Conservation (phyloP, 2,113 vertebrate species). For the Clupea harengus region DNA sequence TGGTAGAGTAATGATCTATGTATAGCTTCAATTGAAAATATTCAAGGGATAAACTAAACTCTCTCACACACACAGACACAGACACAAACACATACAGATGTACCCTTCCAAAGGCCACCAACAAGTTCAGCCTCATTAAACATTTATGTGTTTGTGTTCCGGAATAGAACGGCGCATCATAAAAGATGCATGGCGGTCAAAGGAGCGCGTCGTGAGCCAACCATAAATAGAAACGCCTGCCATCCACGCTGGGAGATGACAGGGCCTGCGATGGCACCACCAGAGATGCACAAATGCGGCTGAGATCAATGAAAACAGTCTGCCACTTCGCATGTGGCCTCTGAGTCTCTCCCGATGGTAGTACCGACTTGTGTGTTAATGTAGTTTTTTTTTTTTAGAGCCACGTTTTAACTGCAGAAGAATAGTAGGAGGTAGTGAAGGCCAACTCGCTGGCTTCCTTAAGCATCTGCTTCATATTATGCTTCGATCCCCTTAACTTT, state of each 20-base stretch:
- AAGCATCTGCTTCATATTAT: slow-evolving; percentile 1
- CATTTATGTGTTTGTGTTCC: slow-evolving; percentile 11
- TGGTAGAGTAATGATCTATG: background rate
- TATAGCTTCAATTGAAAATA: background rate
- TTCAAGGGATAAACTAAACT: background rate
- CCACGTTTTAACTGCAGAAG: background rate
- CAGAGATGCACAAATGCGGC: background rate
- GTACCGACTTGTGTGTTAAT: too few relatives aligned
- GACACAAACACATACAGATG: background rate
- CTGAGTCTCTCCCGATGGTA: background rate
- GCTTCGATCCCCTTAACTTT: background rate
- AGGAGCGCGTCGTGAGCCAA: background rate
- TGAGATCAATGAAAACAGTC: background rate
- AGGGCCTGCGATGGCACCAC: background rate
- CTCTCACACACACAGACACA: background rate
- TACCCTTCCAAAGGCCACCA: background rate
- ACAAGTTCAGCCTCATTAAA: slow-evolving; percentile 1
- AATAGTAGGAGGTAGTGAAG: background rate
- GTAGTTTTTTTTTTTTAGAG: background rate
- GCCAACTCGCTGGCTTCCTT: background rate
- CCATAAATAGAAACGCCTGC: background rate
- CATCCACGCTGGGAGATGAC: background rate
- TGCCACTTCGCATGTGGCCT: background rate
- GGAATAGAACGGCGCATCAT: slow-evolving; percentile 1
- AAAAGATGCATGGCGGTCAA: slow-evolving; percentile 7